These are phyloP conservation scores for Lasioglossum zephyrum DNA, from an alignment of 2,888 invertebrate species.

Conservation along the genomic window DNA sequence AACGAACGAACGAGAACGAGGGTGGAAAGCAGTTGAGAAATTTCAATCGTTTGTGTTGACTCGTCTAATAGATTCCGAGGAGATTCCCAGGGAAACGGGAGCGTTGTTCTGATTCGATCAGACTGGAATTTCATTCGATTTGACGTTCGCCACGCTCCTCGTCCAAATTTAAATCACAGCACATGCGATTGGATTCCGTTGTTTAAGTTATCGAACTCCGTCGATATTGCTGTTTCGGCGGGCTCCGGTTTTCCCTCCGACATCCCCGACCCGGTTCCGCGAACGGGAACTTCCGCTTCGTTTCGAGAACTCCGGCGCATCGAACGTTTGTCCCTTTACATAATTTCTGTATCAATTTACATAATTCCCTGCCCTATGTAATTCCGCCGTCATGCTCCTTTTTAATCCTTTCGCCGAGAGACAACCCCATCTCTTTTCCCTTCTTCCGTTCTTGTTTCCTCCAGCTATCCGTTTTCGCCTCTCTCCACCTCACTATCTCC, in stretches of 20 bases:
- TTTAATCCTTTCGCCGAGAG: not conserved
- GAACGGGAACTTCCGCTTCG: not conserved
- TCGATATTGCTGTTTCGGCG: slow-evolving; percentile 17
- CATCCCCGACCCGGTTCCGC: not conserved
- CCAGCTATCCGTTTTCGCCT: not conserved
- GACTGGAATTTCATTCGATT: slow-evolving; percentile 58
- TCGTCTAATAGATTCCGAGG: slow-evolving; percentile 60
- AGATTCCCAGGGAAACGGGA: slow-evolving; percentile 33
- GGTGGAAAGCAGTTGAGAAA: slow-evolving; percentile 58
- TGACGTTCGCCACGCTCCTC: slow-evolving; percentile 32
- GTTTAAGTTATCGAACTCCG: slow-evolving; percentile 43
- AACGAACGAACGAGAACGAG: slow-evolving; percentile 39
- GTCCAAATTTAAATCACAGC: slow-evolving; percentile 53
- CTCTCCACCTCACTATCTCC: not conserved
- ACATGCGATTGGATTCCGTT: slow-evolving; percentile 54
- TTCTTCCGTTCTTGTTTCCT: not conserved
- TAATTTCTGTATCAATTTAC: slow-evolving; percentile 1
- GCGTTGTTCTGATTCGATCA: slow-evolving; percentile 54
- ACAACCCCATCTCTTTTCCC: not conserved
- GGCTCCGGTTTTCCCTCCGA: not conserved
- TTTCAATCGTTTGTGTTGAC: slow-evolving; percentile 62
- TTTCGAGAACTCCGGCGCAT: not conserved
- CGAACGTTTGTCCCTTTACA: slow-evolving; percentile 5
- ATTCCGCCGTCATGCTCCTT: not conserved
- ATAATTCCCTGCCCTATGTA: not conserved